These are phyloP conservation scores for Choreutis nemorana DNA, from an alignment of 2,888 invertebrate species.

Conservation along the genomic window DNA sequence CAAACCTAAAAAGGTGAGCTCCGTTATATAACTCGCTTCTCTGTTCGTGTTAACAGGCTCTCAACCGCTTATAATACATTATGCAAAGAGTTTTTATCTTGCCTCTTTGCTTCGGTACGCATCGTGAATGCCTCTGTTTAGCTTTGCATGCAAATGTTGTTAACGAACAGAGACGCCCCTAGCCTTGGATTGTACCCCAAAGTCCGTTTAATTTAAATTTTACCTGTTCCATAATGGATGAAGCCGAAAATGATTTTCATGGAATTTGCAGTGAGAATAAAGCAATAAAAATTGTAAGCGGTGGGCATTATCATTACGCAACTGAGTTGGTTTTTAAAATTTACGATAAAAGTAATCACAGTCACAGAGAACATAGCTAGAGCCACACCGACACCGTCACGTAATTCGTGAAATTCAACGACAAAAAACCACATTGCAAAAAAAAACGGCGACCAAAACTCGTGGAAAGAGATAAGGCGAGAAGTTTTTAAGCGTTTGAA, in stretches of 20 bases:
- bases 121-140: slow-evolving; percentile 23
- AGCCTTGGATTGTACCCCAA: too few relatives aligned
- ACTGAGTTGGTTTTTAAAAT: slow-evolving; percentile 21
- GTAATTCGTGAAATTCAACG: slow-evolving; percentile 49
- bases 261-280: too few relatives aligned
- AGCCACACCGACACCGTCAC: slow-evolving; percentile 25
- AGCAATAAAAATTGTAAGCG: too few relatives aligned
- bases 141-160: slow-evolving; percentile 30
- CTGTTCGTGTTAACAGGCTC: slow-evolving; percentile 26
- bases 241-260: too few relatives aligned
- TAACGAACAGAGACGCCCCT: too few relatives aligned
- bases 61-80: slow-evolving; percentile 32
- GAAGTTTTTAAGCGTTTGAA: slow-evolving; percentile 22
- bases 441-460: slow-evolving; percentile 48
- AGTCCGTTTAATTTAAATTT: too few relatives aligned
- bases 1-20: slow-evolving; percentile 23
- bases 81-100: slow-evolving; percentile 40
- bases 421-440: slow-evolving; percentile 37
- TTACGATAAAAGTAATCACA: slow-evolving; percentile 18
- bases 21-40: slow-evolving; percentile 31
- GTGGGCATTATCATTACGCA: slow-evolving; percentile 22
- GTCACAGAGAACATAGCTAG: slow-evolving; percentile 19
- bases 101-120: slow-evolving; percentile 20
- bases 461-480: slow-evolving; percentile 25
- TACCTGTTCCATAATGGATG: too few relatives aligned